Evolutionary conservation across 2,113 vertebrate genomes (phyloP).

Genomic region (Cichladusa arquata): DNA sequence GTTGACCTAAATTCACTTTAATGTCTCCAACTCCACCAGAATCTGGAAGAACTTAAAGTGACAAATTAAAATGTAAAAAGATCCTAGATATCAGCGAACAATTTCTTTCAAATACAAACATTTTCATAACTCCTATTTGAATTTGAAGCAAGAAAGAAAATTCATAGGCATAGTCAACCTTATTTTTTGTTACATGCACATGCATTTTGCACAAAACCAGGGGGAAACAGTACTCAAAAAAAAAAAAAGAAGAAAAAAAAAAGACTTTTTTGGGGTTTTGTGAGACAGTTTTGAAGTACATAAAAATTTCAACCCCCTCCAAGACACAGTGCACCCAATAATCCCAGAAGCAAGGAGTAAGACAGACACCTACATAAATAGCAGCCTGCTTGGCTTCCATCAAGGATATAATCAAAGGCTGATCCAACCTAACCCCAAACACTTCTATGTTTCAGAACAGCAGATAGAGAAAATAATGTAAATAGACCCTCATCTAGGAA

Average conservation of each 20-base stretch:
- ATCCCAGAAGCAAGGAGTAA: neutral
- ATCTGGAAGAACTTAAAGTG: neutral
- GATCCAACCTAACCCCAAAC: neutral
- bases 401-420: neutral
- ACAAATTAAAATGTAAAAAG: neutral
- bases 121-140: neutral
- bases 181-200: neutral
- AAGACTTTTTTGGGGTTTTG: neutral
- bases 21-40: neutral
- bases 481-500: neutral
- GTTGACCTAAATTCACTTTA: neutral
- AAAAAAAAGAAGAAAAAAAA: neutral
- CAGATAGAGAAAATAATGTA: neutral
- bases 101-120: neutral
- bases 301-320: neutral
- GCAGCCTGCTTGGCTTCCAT: neutral
- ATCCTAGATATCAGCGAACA: neutral
- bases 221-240: neutral
- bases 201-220: neutral
- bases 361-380: neutral
- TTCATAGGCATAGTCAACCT: neutral
- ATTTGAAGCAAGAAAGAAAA: neutral
- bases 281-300: neutral
- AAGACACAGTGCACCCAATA: neutral
- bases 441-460: neutral